phyloP scores from a whole-genome alignment of 2,113 vertebrate species.

The Barbus barbus region DNA sequence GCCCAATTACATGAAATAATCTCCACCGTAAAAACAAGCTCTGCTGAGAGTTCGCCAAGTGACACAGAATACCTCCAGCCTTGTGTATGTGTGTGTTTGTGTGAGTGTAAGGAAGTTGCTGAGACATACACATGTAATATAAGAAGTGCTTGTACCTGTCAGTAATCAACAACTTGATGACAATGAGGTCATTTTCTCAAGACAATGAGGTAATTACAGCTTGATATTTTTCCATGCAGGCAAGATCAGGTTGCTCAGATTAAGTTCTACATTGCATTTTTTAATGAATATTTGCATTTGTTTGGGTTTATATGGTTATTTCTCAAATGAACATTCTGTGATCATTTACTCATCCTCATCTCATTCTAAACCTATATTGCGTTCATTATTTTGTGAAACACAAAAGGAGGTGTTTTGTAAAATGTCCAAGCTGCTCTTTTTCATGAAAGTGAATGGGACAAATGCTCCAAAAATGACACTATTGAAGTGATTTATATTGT shows the following conservation, averaged over 20 bases:
- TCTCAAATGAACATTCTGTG: not conserved
- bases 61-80: slow-evolving; percentile 46
- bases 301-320: slow-evolving; percentile 1
- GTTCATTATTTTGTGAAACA: not conserved
- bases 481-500: not conserved
- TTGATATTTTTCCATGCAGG: not conserved
- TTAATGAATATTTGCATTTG: not conserved
- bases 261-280: not conserved
- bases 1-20: slow-evolving; percentile 64
- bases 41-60: slow-evolving; percentile 50
- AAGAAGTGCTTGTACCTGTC: slow-evolving; percentile 31
- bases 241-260: not conserved
- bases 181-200: slow-evolving; percentile 18
- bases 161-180: slow-evolving; percentile 10
- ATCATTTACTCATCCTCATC: not conserved
- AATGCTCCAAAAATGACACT: not conserved
- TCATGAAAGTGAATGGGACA: not conserved
- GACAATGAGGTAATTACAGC: slow-evolving; percentile 19
- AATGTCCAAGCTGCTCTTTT: not conserved
- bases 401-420: not conserved
- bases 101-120: slow-evolving; percentile 33
- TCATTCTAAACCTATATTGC: not conserved
- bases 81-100: slow-evolving; percentile 26
- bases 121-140: slow-evolving; percentile 43
- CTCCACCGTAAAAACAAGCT: slow-evolving; percentile 60